Evolutionary conservation across 2,888 invertebrate species (phyloP).

Genomic region (Idaea dimidiata): DNA sequence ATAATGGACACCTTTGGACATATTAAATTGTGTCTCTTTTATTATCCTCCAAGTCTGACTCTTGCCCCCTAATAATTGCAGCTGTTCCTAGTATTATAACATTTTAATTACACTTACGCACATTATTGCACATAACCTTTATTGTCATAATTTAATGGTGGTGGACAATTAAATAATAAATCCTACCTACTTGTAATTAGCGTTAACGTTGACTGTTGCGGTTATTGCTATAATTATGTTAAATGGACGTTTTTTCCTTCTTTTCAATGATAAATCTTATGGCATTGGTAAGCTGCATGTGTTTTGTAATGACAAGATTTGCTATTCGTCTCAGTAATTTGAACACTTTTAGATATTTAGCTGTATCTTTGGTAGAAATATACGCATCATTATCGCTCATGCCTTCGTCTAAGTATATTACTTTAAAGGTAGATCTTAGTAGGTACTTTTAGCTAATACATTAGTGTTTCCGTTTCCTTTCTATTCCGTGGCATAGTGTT

Average conservation of each 20-base stretch:
- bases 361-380: background rate
- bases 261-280: constrained; percentile 33
- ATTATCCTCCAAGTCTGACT: background rate
- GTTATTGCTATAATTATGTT: constrained; percentile 20
- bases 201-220: constrained; percentile 16
- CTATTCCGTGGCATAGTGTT: background rate
- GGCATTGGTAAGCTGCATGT: constrained; percentile 66
- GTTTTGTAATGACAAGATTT: constrained; percentile 46
- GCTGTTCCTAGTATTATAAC: constrained; percentile 9
- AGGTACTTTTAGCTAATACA: background rate
- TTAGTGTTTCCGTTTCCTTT: background rate
- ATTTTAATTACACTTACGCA: background rate
- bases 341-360: background rate
- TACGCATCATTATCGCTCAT: background rate
- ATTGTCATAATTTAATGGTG: background rate
- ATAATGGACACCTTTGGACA: background rate
- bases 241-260: constrained; percentile 43
- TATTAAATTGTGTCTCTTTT: background rate
- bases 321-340: background rate
- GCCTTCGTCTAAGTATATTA: background rate
- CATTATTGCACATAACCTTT: background rate
- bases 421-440: background rate
- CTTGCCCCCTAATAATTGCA: constrained; percentile 20
- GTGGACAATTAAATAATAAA: background rate
- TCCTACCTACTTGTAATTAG: constrained; percentile 8